A percentile compares a stretch with the other conserved stretches of the same genome.
Evolutionary conservation across 2,888 invertebrate genomes (phyloP).

Genomic region (Lasioglossum marginatum): DNA sequence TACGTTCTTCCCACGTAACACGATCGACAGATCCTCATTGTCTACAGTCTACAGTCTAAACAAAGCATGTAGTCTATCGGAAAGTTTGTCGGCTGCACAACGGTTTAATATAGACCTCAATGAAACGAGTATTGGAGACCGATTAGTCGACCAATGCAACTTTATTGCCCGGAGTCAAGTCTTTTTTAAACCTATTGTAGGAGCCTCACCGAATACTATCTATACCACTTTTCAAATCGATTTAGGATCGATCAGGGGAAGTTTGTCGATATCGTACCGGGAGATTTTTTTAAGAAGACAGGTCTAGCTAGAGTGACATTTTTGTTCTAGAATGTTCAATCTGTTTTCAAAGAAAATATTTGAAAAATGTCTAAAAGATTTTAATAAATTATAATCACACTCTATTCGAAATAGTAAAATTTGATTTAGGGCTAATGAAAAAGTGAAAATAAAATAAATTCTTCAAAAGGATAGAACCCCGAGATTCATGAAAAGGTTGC

Average conservation of each 20-base stretch:
- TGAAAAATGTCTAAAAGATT: background rate
- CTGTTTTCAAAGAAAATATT: background rate
- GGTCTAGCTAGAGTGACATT: background rate
- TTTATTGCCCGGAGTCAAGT: slow-evolving; percentile 12
- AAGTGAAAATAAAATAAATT: background rate
- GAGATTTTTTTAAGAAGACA: background rate
- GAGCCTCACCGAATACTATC: background rate
- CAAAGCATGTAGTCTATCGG: slow-evolving; percentile 5
- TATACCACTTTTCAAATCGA: background rate
- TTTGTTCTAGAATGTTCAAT: background rate
- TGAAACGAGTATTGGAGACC: background rate
- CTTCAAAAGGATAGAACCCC: background rate
- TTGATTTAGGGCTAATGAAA: background rate
- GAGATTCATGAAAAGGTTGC: background rate
- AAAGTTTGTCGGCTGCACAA: slow-evolving; percentile 30
- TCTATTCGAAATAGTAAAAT: background rate
- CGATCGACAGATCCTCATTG: slow-evolving; percentile 16
- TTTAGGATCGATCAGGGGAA: background rate
- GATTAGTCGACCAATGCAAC: slow-evolving; percentile 7
- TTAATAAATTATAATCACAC: background rate
- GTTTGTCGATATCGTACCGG: background rate
- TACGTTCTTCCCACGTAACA: slow-evolving; percentile 5
- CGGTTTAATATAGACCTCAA: slow-evolving; percentile 29
- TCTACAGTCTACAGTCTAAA: slow-evolving; percentile 11
- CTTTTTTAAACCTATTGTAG: background rate